phyloP scores from a whole-genome alignment of 1,140 invertebrate species.

The Aradophagus sp. region DNA sequence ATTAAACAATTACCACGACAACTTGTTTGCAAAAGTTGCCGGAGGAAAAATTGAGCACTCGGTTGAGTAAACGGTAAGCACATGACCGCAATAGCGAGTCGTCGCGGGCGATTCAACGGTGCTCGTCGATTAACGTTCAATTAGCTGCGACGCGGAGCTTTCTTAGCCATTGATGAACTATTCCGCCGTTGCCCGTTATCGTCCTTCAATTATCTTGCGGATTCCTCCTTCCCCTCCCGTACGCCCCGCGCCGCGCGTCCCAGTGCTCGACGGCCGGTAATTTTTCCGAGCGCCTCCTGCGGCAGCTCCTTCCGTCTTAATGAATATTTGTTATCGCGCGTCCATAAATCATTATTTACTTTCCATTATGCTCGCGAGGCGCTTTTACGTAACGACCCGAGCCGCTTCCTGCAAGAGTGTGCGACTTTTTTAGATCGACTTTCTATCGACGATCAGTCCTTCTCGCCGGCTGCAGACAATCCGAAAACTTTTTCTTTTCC shows the following conservation, averaged over 20 bases:
- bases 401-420: constrained; percentile 1
- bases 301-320: constrained; percentile 21
- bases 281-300: constrained; percentile 9
- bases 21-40: too few relatives aligned
- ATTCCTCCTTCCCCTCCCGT: too few relatives aligned
- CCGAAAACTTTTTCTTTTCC: not conserved
- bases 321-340: constrained; percentile 32
- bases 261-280: constrained; percentile 12
- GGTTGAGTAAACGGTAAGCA: too few relatives aligned
- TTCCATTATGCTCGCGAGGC: constrained; percentile 25
- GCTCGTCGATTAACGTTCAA: constrained; percentile 8
- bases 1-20: too few relatives aligned
- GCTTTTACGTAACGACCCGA: constrained; percentile 17
- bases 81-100: too few relatives aligned
- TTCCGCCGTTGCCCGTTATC: constrained; percentile 29
- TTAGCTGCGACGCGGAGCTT: constrained; percentile 2
- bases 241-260: not conserved
- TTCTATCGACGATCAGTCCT: constrained; percentile 3
- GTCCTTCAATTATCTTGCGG: constrained; percentile 30
- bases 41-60: too few relatives aligned
- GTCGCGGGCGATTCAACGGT: too few relatives aligned
- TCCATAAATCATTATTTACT: constrained; percentile 35
- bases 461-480: not conserved
- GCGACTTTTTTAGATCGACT: constrained; percentile 19
- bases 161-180: constrained; percentile 21